Evolutionary conservation across 2,888 invertebrate genomes (phyloP).

Genomic region (Drosophila vallismaia): DNA sequence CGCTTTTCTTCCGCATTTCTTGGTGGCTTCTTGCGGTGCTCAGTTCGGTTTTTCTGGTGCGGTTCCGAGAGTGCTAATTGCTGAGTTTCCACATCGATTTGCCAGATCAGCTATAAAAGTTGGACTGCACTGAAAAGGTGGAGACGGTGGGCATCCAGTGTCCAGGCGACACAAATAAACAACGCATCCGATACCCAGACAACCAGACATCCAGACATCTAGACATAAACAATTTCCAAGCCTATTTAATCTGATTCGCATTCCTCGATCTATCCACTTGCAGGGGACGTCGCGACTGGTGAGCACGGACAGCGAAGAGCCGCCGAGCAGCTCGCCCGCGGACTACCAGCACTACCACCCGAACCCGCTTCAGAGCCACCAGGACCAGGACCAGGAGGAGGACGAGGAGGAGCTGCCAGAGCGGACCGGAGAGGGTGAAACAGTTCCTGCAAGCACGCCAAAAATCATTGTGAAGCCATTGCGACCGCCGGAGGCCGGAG

Average conservation of each 20-base stretch:
- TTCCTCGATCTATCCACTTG: conserved; percentile 16
- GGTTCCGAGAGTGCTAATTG: conserved; percentile 18
- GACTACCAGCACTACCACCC: conserved; percentile 37
- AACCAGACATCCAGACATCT: too few species aligned
- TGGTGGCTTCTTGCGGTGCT: conserved; percentile 23
- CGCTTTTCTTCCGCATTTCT: conserved; percentile 29
- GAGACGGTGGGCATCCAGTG: background rate
- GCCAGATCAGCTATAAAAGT: conserved; percentile 11
- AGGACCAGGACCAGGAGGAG: conserved; percentile 27
- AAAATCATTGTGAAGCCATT: conserved; percentile 78
- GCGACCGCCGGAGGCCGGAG: conserved; percentile 59
- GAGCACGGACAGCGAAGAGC: conserved; percentile 87
- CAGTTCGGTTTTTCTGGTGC: conserved; percentile 20
- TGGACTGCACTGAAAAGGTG: background rate
- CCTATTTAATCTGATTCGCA: conserved; percentile 3
- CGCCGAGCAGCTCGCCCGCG: conserved; percentile 82
- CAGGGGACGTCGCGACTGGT: conserved; percentile 87
- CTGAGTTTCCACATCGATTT: conserved; percentile 7
- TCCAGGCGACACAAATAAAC: background rate
- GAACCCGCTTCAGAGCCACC: conserved; percentile 9
- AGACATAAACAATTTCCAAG: background rate
- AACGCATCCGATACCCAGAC: background rate
- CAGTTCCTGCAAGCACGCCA: conserved; percentile 74
- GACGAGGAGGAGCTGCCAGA: conserved; percentile 26
- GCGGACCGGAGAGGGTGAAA: conserved; percentile 45